These are phyloP conservation scores for Rhagonycha fulva DNA, from an alignment of 2,888 invertebrate genomes.

Conservation along the genomic window DNA sequence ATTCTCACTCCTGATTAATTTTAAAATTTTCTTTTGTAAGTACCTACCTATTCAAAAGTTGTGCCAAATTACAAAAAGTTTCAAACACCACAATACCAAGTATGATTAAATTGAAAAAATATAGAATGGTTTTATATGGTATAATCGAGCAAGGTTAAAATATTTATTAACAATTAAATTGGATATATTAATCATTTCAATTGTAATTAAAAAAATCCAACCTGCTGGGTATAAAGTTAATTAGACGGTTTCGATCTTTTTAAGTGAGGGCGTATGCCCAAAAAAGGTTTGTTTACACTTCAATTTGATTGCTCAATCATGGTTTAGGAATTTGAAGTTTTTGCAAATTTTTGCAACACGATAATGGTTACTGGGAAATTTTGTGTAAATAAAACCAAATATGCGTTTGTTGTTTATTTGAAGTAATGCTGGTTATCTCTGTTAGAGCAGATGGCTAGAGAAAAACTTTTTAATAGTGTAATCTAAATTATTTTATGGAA, in stretches of 20 bases:
- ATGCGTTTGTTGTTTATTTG: slow-evolving; percentile 1
- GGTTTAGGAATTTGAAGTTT: not conserved
- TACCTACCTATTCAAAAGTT: not conserved
- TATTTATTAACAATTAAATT: not conserved
- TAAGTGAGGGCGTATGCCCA: not conserved
- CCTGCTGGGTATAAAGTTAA: not conserved
- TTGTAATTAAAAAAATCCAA: not conserved
- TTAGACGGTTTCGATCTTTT: not conserved
- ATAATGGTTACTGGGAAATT: not conserved
- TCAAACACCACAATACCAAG: not conserved
- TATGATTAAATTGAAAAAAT: not conserved
- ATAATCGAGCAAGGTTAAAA: not conserved
- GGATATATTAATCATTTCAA: not conserved
- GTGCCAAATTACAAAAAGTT: not conserved
- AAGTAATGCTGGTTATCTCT: slow-evolving; percentile 1
- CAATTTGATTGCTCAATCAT: not conserved
- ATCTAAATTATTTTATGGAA: slow-evolving; percentile 19
- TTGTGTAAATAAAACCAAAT: not conserved
- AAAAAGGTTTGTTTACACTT: not conserved
- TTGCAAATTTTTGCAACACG: not conserved
- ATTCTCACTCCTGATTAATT: not conserved
- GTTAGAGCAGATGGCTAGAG: slow-evolving; percentile 14
- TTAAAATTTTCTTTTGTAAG: not conserved
- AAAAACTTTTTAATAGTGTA: slow-evolving; percentile 9
- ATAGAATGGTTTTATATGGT: not conserved